Base-by-base conservation (phyloP, 2,113 vertebrate genomes). In the Alexandromys fortis region DNA sequence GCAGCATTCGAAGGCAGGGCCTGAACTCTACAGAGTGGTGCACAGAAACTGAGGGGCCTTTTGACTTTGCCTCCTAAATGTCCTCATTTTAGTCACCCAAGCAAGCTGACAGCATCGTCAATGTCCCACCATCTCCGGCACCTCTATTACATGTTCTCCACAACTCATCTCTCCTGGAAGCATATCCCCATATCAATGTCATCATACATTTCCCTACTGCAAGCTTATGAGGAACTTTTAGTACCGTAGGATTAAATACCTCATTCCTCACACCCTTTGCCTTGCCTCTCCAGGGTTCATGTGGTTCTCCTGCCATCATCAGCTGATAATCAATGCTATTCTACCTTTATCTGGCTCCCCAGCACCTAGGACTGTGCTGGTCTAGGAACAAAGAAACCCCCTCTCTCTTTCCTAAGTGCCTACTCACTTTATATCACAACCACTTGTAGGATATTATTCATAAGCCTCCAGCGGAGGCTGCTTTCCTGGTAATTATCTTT, bases 21-120 rank as follows among this genome's bases (percentile, higher is more conserved):
- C 7, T 67, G 30, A 90, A 77, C 65, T 94, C 95, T 75, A 72
- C 49, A 55, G 65, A 63, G 65, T 65, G 79, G 78, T 47, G 33
- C 1, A 28, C 61, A 45, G 45, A n/a, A 91, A 42, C 3, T 33
- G 12, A 65, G 67, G 70, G 17, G 67, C 6, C 14, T 35, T 55
- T 13, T 79, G 12, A 76, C 3, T 70, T 73, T 94, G 65, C 33
- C 22, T 94, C 77, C 16, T 93, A 77, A 55, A 47, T 81, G 35
- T 42, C 17, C 86, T 30, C 86, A 11, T 67, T 92, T 8, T 14
- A 73, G 42, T 63, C 1, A 91, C 35, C 24, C 86, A 67, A 49
- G 17, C 30, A 89, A 68, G 13, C 19, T 33, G 8, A 91, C 94
- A 92, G 19, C 24, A 55, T 7, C 17, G 47, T 86, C 28, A 38